Base-by-base conservation (phyloP, 2,797 vertebrate genomes). In the Chaetodon trifasciatus region DNA sequence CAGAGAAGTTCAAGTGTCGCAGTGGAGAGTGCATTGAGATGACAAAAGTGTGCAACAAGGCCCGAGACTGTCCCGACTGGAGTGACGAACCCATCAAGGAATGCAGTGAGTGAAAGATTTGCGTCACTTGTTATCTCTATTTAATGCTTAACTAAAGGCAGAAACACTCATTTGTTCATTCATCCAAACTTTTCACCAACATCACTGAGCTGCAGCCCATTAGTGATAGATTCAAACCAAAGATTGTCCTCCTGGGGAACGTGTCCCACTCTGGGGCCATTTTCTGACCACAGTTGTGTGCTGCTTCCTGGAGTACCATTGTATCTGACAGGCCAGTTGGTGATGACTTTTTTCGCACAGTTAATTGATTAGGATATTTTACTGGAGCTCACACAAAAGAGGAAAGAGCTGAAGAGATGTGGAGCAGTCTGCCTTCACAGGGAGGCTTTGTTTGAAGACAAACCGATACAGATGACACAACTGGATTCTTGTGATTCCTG, bases 61-160 rank as follows among this genome's bases (percentile, higher is more conserved):
- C 94, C 78, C 93, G 96, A 57, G 98, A 99, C 95, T 99, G 98
- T 94, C 95, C 95, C 1, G 98, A 99, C 93, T 97, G 97, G 97
- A 99, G 98, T 19, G 98, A 99, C 16, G 98, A 99, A 58, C 98
- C 98, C 23, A 95, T 98, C 60, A 97, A 97, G 63, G 97, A 99
- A 81, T 99, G 98, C 90, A 94, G 98, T 99, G 93, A 98, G 98
- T 97, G 12, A 72, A 62, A 32, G 23, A 64, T 32, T 44, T 6
- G 10, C 17, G 16, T 24, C 13, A 44, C 35, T 4, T 21, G 6
- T 23, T 13, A 6, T 24, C 53, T 32, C 3, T 56, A 16, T 12
- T 53, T 28, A n/a, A 39, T 44, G 12, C 39, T 47, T 9, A 24
- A 12, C 24, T 56, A 12, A 40, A 24, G 24, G 13, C 39, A 50